Evolutionary conservation across 2,888 invertebrate genomes (phyloP), one percentile per base, ranked within the genome.

Genomic region (Venusia cambrica): DNA sequence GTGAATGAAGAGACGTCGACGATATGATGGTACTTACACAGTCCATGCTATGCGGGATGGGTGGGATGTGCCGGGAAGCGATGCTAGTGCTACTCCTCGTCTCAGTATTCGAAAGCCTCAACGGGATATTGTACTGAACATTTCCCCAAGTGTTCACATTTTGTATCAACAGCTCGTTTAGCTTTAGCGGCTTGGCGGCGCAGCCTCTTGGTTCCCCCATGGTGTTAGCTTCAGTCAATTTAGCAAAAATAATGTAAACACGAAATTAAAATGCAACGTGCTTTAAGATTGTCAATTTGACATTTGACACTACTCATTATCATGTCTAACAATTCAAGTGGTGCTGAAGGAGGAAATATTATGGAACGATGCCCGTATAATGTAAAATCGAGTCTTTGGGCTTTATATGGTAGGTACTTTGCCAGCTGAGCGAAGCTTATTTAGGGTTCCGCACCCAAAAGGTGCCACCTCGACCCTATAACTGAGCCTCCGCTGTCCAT

Each of bases 61-160:
- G 55, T 1, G 87, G 87, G 51, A 88, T 87, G 29, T 78, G 69
- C 34, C 88, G 57, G 13, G 54, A 63, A 0, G 52, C 87, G n/a
- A 87, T 78, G 21, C 57, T 76, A 0, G 74, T 66, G 0, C 50
- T 65, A 0, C 75, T 60, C 7, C 87, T 64, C 0, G 85, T 87
- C 45, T 88, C 87, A 64, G 71, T 83, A 39, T 49, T 73, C 12
- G 84, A 76, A 1, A 73, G 43, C 15, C 85, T 51, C 36, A 87
- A 35, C 0, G 85, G 87, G 1, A 85, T 74, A 27, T 83, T 85
- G 37, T 87, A 87, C 40, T 87, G 78, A 4, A 88, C 81, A 30
- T 85, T 85, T 0, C 87, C 87, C 87, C 85, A 87, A 1, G 73
- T 75, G 43, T 85, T 88, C 5, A 87, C 71, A 53, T 85, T 87